A percentile compares a stretch with the other conserved stretches of the same genome.
Conservation (phyloP, 2,113 vertebrate genomes). For the Chionis minor region DNA sequence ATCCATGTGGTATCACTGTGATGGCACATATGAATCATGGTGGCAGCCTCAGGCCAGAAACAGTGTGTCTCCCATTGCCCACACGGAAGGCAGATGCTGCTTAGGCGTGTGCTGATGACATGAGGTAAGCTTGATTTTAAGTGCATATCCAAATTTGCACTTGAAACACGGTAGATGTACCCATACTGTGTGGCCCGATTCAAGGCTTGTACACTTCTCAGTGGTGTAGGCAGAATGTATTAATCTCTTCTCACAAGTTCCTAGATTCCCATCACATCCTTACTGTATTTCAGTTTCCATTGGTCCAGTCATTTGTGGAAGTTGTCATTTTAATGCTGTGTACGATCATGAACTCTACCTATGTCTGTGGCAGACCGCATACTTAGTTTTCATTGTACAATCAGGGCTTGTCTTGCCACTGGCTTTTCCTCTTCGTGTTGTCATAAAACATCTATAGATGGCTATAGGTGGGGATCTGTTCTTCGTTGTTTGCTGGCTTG, state of each 20-base stretch:
- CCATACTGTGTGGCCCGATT: accelerated
- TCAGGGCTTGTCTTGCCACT: neutral
- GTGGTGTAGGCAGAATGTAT: neutral
- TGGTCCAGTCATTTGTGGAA: neutral
- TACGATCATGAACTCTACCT: neutral
- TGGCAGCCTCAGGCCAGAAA: neutral
- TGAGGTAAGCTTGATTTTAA: neutral
- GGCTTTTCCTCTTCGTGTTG: neutral
- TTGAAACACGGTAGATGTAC: neutral
- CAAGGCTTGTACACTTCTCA: neutral
- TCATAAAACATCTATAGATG: neutral
- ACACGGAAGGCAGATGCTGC: neutral
- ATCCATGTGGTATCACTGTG: neutral
- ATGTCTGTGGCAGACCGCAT: neutral
- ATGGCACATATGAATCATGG: neutral
- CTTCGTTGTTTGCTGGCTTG: neutral
- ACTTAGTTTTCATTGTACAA: neutral
- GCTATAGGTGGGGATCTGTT: neutral
- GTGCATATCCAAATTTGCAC: neutral
- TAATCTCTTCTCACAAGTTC: neutral
- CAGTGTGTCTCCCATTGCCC: neutral
- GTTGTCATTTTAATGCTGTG: neutral
- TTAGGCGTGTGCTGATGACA: neutral
- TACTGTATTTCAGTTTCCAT: neutral
- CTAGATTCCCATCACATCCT: neutral